phyloP scores from a whole-genome alignment of 2,797 vertebrate genomes.

The Chiroxiphia lanceolata region DNA sequence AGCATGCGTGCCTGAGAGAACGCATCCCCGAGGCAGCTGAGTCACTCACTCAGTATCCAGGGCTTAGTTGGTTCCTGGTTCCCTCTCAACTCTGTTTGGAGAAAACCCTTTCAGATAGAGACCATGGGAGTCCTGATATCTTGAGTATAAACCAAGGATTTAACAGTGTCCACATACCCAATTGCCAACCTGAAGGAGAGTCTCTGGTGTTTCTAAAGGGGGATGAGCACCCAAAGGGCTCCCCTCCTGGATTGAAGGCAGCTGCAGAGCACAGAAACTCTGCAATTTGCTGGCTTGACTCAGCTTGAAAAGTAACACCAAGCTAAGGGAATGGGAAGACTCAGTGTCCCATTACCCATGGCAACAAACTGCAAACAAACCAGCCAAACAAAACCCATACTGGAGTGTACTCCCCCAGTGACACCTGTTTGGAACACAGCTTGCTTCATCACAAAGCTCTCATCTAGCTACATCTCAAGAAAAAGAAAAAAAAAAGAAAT shows the following conservation, averaged over 20 bases:
- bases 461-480: neutral
- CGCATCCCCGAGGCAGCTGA: accelerated
- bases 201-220: neutral
- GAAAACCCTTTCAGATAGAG: neutral
- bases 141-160: neutral
- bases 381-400: neutral
- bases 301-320: neutral
- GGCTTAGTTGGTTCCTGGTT: neutral
- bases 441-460: neutral
- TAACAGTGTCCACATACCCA: neutral
- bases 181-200: neutral
- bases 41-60: neutral
- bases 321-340: neutral
- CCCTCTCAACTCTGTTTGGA: neutral
- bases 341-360: neutral
- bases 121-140: neutral
- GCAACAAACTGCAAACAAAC: neutral
- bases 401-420: neutral
- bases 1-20: neutral
- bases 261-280: neutral
- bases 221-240: accelerated
- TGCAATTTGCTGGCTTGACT: neutral
- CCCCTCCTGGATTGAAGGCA: neutral
- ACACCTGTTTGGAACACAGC: neutral
- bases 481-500: neutral